Base-by-base conservation (phyloP, 1,140 invertebrate species). In the Camponotus vicinus region DNA sequence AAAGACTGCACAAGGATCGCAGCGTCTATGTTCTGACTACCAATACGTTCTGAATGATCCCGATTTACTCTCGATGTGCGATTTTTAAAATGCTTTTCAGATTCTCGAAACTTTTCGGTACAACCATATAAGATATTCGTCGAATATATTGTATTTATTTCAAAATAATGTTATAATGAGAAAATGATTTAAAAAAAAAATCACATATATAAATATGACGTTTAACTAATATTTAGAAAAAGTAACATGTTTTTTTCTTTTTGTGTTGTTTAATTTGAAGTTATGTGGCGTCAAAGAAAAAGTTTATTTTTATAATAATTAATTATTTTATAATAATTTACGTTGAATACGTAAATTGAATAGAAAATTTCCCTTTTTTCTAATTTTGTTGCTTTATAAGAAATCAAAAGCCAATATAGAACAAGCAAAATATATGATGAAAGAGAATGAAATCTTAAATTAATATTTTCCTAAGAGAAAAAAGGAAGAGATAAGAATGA, bases 1-100 rank as follows among this genome's bases (percentile, higher is more conserved):
- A 88, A 42, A 87, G 70, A n/a, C 71, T 88, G 0, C 91, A 93
- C 52, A 83, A 80, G 45, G 11, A 75, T 49, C 63, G 64, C 69
- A 77, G 15, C 37, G 57, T 71, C 18, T 85, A 71, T 15, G 80
- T 89, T 18, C 13, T 78, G 13, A 40, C 8, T 18, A 77, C 40
- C 40, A 63, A 61, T 27, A 27, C 27, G 0, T 4, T 57, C 13
- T 3, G 4, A 37, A 37, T 34, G 37, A 73, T 21, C 32, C 45
- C 40, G 52, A 42, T 61, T 11, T 0, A 40, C 9, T 9, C n/a
- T 15, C 18, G 40, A 63, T 57, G 18, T 13, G 27, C 15, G 15
- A 40, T 45, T 6, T n/a, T 57, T 57, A 18, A 77, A 63, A 45
- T 18, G 63, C n/a, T 2, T 3, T 40, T 37, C 2, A 37, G 11